A percentile compares a stretch with the other conserved stretches of the same genome.
phyloP scores from a whole-genome alignment of 2,888 invertebrate genomes.

The Drosophila phalerata region DNA sequence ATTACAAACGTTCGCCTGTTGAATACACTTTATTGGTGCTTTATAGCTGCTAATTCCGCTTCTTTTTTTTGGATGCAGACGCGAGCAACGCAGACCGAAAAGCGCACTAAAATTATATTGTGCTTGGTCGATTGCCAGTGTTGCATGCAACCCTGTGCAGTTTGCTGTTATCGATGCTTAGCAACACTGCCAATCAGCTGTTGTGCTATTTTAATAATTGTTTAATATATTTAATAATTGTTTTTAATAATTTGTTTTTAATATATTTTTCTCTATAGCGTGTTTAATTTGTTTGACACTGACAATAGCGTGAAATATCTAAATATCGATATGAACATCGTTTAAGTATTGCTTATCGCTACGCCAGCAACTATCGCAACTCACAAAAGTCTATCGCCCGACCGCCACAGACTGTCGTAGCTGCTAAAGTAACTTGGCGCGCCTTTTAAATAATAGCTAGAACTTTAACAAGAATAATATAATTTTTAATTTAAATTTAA shows the following conservation, averaged over 20 bases:
- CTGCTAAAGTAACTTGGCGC: too few relatives aligned
- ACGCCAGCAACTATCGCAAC: slow-evolving; percentile 6
- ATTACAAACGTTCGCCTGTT: slow-evolving; percentile 23
- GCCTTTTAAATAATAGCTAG: too few relatives aligned
- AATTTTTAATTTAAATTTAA: too few relatives aligned
- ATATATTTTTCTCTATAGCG: neutral
- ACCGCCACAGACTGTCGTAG: neutral
- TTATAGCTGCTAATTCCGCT: slow-evolving; percentile 32
- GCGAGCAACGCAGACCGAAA: slow-evolving; percentile 54
- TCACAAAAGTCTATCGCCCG: neutral
- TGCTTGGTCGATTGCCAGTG: slow-evolving; percentile 4
- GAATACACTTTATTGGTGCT: slow-evolving; percentile 15
- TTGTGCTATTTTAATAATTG: neutral
- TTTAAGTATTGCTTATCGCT: neutral
- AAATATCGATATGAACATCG: slow-evolving; percentile 1
- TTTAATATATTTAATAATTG: neutral
- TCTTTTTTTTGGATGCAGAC: slow-evolving; percentile 46
- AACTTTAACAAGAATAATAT: too few relatives aligned
- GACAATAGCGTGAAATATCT: neutral
- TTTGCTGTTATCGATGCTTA: slow-evolving; percentile 14
- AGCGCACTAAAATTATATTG: slow-evolving; percentile 56
- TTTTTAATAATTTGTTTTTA: too few relatives aligned
- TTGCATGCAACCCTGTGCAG: slow-evolving; percentile 36
- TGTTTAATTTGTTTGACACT: neutral
- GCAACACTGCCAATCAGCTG: neutral